phyloP scores from a whole-genome alignment of 2,888 invertebrate genomes.

The Altica lythri region DNA sequence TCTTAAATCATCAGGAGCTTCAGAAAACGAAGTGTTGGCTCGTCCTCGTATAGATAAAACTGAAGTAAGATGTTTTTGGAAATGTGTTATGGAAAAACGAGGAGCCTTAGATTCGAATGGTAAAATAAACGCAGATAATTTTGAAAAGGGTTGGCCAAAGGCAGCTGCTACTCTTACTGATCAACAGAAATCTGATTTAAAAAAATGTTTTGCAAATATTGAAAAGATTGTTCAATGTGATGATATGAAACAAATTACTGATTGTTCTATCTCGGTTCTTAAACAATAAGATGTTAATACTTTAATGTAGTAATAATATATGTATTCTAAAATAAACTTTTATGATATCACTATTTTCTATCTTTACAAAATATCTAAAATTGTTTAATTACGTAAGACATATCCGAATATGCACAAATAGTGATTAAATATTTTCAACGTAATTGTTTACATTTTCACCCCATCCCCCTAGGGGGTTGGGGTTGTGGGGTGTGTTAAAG shows the following conservation, averaged over 20 bases:
- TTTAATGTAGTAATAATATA: too few species aligned
- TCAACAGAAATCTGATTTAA: background rate
- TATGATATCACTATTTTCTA: too few species aligned
- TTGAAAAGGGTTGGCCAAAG: constrained; percentile 1
- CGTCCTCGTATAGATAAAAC: background rate
- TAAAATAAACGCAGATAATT: background rate
- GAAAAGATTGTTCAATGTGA: background rate
- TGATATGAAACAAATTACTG: background rate
- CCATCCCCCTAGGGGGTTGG: too few species aligned
- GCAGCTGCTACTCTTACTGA: background rate
- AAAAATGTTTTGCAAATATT: background rate
- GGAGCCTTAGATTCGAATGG: background rate
- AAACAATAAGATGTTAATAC: too few species aligned
- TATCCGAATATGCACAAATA: too few species aligned
- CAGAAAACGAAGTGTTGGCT: background rate
- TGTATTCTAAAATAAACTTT: too few species aligned
- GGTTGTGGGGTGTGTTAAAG: too few species aligned
- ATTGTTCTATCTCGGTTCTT: background rate
- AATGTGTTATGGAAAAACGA: background rate
- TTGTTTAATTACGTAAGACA: too few species aligned
- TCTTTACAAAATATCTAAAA: too few species aligned
- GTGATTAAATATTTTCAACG: too few species aligned
- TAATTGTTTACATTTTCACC: too few species aligned
- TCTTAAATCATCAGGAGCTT: background rate
- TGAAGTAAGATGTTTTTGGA: constrained; percentile 3